Percentiles rank a stretch among this genome's conserved stretches.
Conservation (phyloP, 2,888 invertebrate genomes). For the Leptarthrus brevirostris region DNA sequence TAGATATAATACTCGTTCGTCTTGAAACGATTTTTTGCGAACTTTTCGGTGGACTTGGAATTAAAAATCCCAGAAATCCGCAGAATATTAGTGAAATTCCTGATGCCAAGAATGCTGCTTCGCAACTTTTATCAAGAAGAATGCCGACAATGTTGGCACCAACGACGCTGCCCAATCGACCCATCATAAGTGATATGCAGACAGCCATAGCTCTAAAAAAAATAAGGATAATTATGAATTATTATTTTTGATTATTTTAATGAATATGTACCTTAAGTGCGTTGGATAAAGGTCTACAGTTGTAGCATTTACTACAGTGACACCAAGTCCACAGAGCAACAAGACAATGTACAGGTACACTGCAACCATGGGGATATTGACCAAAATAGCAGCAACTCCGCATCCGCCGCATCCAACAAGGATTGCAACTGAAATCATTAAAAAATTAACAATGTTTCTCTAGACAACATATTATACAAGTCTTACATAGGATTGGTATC, state of each 20-base stretch:
- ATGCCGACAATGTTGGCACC: conserved; percentile 68
- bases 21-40: conserved; percentile 52
- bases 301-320: conserved; percentile 62
- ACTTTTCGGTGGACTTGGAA: conserved; percentile 55
- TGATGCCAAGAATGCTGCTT: conserved; percentile 64
- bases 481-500: conserved; percentile 60
- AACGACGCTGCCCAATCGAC: conserved; percentile 68
- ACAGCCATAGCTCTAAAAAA: conserved; percentile 69
- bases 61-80: conserved; percentile 59
- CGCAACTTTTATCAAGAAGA: conserved; percentile 67
- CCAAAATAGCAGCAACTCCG: conserved; percentile 57
- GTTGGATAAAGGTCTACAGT: conserved; percentile 64
- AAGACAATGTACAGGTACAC: conserved; percentile 60
- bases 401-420: conserved; percentile 58
- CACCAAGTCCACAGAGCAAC: conserved; percentile 59
- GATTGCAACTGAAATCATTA: conserved; percentile 56
- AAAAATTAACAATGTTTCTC: too few species aligned
- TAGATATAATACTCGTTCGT: conserved; percentile 58
- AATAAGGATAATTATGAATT: neutral
- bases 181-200: conserved; percentile 69
- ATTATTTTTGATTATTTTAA: neutral
- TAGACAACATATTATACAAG: neutral
- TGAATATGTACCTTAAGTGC: conserved; percentile 59
- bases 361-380: conserved; percentile 58
- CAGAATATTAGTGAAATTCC: conserved; percentile 58